Conservation (phyloP, 2,888 invertebrate genomes). For the Malthinus flaveolus region DNA sequence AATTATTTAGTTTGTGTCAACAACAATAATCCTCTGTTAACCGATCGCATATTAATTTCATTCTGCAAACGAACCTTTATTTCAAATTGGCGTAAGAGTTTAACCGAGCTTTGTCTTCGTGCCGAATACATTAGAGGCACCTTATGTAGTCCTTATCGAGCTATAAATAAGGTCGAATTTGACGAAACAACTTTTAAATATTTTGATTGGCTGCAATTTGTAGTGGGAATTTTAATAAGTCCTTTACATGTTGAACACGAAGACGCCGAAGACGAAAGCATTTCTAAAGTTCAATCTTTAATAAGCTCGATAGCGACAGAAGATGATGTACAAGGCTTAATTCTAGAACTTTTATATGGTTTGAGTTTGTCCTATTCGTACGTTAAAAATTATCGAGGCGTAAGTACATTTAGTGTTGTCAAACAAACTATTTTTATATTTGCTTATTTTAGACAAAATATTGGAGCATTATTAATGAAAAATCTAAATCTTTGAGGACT, state of each 20-base stretch:
- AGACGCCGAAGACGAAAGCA: conserved; percentile 39
- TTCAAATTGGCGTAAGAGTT: conserved; percentile 23
- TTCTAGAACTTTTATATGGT: conserved; percentile 49
- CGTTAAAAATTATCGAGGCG: conserved; percentile 52
- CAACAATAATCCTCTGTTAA: conserved; percentile 37
- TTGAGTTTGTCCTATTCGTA: conserved; percentile 49
- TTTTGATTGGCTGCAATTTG: conserved; percentile 46
- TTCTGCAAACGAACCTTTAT: conserved; percentile 40
- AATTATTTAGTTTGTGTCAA: conserved; percentile 41
- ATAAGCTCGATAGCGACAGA: conserved; percentile 30
- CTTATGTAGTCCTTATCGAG: conserved; percentile 38
- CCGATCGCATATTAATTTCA: conserved; percentile 36
- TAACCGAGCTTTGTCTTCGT: conserved; percentile 36
- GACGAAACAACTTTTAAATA: conserved; percentile 37
- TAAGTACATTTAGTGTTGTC: conserved; percentile 39
- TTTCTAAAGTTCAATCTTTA: conserved; percentile 29
- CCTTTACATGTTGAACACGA: conserved; percentile 31
- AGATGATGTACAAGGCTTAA: conserved; percentile 43
- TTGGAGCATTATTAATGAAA: conserved; percentile 43
- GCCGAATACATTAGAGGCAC: conserved; percentile 44
- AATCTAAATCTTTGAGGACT: conserved; percentile 38
- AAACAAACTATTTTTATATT: conserved; percentile 19
- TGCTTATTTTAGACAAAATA: conserved; percentile 48
- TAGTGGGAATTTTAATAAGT: conserved; percentile 37
- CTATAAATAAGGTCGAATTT: conserved; percentile 29